Evolutionary conservation across 2,113 vertebrate species (phyloP), one percentile per base, ranked within the genome.

Genomic region (Petrocephalus zakoni): DNA sequence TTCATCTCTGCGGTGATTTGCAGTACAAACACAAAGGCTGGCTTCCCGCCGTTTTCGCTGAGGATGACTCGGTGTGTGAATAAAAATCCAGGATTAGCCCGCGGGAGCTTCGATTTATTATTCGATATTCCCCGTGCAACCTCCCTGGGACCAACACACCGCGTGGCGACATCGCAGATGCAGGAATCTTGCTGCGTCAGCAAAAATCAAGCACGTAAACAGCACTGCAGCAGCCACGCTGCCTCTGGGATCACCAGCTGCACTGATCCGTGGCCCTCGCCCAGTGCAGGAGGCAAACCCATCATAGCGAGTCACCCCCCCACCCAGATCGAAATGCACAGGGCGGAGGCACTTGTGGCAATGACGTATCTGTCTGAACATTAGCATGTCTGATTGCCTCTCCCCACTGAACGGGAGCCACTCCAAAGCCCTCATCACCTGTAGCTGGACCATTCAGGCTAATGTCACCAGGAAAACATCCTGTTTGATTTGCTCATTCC

Each of bases 71-170:
- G 64, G 87, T 8, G 46, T 13, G 87, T 89, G 81, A 81, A 86
- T 88, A 29, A 29, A 87, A 89, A 90, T 72, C 58, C 42, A 53
- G 89, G 75, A 85, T 78, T 90, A 84, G 88, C 8, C 8, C 8
- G 17, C 29, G 61, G 85, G 42, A 87, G 85, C 88, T 88, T 78
- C 75, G 53, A 90, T 91, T 89, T 83, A 42, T n/a, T 46, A 58
- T 87, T 47, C 75, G 34, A 85, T 89, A 88, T 81, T 72, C 61
- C 83, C 25, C 19, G 37, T 21, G 53, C 34, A 46, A 55, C 87
- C 9, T n/a, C n/a, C 21, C 58, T 0, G 58, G 58, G 22, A 61
- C 21, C 37, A 22, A 15, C 52, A 8, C 85, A 10, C 5, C 29
- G 61, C 52, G 75, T 29, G 52, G 7, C 42, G 2, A 42, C 29